Base-by-base conservation (phyloP, 2,888 invertebrate species). In the Notodonta ziczac region DNA sequence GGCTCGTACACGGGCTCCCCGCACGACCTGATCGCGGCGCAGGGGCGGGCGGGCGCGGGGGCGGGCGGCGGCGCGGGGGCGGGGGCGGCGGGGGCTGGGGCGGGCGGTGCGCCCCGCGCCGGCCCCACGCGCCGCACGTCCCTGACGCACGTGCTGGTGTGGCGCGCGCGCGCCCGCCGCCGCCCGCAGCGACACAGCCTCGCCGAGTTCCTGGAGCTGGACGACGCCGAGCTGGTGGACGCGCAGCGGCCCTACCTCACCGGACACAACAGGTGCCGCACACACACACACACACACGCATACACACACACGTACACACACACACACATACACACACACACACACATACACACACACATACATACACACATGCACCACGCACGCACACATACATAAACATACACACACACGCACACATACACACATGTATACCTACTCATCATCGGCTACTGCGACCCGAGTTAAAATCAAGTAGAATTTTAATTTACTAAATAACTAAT, bases 1-100 rank as follows among this genome's bases (percentile, higher is more conserved):
- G 98, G 98, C 0, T 98, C 98, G 0, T 99, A 98, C 89, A 97
- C 97, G 12, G 98, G 98, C 5, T 98, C 98, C 52, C 98, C 98
- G 0, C 97, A 97, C 83, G 98, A 98, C 88, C 94, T 98, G 69
- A 97, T 97, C 58, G 96, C 97, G 95, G 97, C 71, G 95, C 97
- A 72, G 95, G 97, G 67, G 86, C 97, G 72, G 85, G 69, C 86
- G 96, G 73, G 95, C 96, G 56, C 40, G 96, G 96, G 13, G 35
- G 44, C 48, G 40, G 61, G 32, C 35, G 52, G 51, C 24, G 57
- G 48, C 0, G 69, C 96, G 40, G 96, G 96, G 13, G 24, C 24
- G 24, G 48, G 44, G 52, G 24, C n/a, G n/a, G n/a, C 96, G 40
- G 96, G 96, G 13, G 24, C 24, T 1, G 48, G 44, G 52, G 24